Conservation (phyloP, 2,888 invertebrate genomes). For the Hirtodrosophila cameraria region DNA sequence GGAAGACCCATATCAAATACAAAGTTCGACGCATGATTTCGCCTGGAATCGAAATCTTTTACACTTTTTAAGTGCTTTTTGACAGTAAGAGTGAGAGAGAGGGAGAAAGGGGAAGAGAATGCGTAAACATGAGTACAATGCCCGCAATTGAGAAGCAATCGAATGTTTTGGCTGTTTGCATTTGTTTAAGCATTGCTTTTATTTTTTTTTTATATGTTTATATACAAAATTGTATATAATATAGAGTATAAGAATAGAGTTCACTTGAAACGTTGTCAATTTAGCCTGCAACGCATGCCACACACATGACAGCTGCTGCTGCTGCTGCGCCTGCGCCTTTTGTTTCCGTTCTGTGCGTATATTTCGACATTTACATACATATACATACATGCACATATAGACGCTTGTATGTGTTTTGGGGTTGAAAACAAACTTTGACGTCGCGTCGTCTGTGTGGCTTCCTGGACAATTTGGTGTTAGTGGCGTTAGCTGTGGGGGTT, state of each 20-base stretch:
- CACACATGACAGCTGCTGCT: constrained; percentile 32
- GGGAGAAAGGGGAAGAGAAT: not conserved
- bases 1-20: no score
- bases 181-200: constrained; percentile 7
- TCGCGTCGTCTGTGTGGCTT: constrained; percentile 46
- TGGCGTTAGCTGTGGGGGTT: constrained; percentile 32
- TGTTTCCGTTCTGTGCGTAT: constrained; percentile 36
- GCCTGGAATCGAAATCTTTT: not conserved
- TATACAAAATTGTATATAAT: not conserved
- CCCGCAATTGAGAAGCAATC: constrained; percentile 4
- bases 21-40: constrained; percentile 34
- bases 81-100: not conserved
- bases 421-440: constrained; percentile 36
- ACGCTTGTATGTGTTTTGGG: constrained; percentile 15
- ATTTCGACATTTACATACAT: constrained; percentile 20
- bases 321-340: constrained; percentile 43
- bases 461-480: constrained; percentile 23
- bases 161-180: not conserved
- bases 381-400: not conserved
- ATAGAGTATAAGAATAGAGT: not conserved
- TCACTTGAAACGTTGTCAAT: constrained; percentile 23
- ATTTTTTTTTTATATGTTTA: constrained; percentile 15
- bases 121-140: constrained; percentile 27
- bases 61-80: constrained; percentile 1
- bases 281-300: constrained; percentile 35